Conservation (phyloP, 2,113 vertebrate species). For the Mesoclemmys tuberculata region DNA sequence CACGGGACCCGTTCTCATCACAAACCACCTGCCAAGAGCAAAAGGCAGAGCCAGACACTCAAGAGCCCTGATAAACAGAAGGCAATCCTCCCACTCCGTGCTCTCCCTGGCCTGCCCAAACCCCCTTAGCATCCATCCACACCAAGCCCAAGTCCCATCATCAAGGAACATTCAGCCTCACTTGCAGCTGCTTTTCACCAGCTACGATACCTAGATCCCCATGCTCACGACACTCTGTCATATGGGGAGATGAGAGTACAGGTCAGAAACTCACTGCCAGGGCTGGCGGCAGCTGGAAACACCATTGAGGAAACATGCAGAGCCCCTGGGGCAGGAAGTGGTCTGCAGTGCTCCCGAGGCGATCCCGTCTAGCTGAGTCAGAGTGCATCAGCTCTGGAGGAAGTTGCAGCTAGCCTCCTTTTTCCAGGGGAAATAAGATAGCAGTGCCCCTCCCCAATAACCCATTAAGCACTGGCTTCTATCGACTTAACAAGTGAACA, state of each 20-base stretch:
- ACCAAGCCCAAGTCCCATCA: neutral
- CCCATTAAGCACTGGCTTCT: neutral
- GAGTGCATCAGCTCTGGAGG: neutral
- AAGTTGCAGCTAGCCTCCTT: fast-evolving
- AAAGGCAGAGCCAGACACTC: fast-evolving
- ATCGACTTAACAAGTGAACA: neutral
- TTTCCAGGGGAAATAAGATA: neutral
- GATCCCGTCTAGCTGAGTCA: fast-evolving
- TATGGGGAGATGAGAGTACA: neutral
- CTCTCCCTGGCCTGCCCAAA: fast-evolving
- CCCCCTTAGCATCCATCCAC: neutral
- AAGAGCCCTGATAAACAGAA: neutral
- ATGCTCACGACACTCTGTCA: neutral
- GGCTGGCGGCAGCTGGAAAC: neutral
- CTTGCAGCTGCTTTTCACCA: fast-evolving
- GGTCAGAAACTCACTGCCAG: neutral
- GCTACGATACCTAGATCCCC: neutral
- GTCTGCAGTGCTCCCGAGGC: neutral
- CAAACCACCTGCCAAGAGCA: conserved; percentile 87
- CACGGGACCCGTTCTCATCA: conserved; percentile 94
- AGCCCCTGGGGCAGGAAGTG: neutral
- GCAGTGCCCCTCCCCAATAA: neutral
- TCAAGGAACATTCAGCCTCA: neutral
- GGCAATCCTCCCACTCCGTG: neutral
- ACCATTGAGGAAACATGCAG: neutral